phyloP scores from a whole-genome alignment of 23 tunicate genomes.

The Aplidium turbinatum region DNA sequence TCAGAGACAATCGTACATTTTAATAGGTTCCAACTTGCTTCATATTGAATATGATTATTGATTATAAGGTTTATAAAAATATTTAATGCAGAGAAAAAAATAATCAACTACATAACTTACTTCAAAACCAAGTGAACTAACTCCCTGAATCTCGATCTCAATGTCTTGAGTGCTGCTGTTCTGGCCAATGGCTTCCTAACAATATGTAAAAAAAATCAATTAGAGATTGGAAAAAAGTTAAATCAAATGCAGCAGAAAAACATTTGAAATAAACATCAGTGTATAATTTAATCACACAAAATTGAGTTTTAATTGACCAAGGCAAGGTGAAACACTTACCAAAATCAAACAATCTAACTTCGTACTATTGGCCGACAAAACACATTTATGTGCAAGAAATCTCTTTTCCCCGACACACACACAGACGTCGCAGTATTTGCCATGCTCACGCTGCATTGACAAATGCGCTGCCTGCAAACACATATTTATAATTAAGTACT shows the following conservation, averaged over 20 bases:
- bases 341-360: slow-evolving; percentile 60
- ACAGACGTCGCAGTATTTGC: slow-evolving; percentile 83
- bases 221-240: too few relatives aligned
- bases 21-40: too few relatives aligned
- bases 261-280: too few relatives aligned
- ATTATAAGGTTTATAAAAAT: background rate
- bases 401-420: slow-evolving; percentile 63
- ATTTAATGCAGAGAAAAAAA: background rate
- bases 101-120: too few relatives aligned
- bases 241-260: too few relatives aligned
- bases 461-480: slow-evolving; percentile 50
- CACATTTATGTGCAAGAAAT: slow-evolving; percentile 81
- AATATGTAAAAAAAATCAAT: too few relatives aligned
- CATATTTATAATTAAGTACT: background rate
- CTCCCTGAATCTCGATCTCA: slow-evolving; percentile 87
- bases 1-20: too few relatives aligned
- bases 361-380: slow-evolving; percentile 70
- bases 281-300: too few relatives aligned
- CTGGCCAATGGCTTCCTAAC: slow-evolving; percentile 78
- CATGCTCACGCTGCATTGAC: slow-evolving; percentile 54
- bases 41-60: background rate
- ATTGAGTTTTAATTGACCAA: too few relatives aligned
- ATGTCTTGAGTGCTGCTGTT: slow-evolving; percentile 62
- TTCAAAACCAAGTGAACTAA: slow-evolving; percentile 87
- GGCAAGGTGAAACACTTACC: slow-evolving; percentile 27